phyloP scores from a whole-genome alignment of 2,888 invertebrate genomes.

The Epirrhoe tristata region DNA sequence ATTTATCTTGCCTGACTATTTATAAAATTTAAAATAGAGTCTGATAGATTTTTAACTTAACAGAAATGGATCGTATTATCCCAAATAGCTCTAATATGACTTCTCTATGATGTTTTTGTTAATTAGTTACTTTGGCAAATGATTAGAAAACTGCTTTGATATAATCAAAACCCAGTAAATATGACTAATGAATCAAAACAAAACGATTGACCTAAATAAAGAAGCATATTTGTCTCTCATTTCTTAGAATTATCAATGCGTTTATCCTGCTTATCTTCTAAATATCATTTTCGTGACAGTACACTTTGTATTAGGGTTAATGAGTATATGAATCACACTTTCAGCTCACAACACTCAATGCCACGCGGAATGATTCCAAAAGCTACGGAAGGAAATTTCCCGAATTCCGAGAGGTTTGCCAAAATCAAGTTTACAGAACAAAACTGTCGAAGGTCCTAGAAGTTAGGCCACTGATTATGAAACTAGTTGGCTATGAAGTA shows the following conservation, averaged over 20 bases:
- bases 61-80: constrained; percentile 16
- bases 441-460: not conserved
- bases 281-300: constrained; percentile 21
- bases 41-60: constrained; percentile 11
- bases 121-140: not conserved
- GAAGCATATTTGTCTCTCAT: constrained; percentile 7
- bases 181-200: constrained; percentile 14
- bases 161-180: constrained; percentile 11
- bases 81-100: constrained; percentile 1
- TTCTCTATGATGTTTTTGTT: not conserved
- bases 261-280: constrained; percentile 26
- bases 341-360: not conserved
- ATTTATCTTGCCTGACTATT: constrained; percentile 34
- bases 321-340: constrained; percentile 17
- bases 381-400: constrained; percentile 1
- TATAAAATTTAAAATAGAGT: constrained; percentile 27
- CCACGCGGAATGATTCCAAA: constrained; percentile 2
- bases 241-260: constrained; percentile 21
- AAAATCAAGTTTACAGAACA: constrained; percentile 2
- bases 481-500: not conserved
- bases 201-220: constrained; percentile 17
- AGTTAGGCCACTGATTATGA: not conserved
- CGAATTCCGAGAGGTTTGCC: constrained; percentile 8
- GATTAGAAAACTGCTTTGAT: not conserved
- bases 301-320: constrained; percentile 15